Conservation (phyloP, 2,888 invertebrate species). For the Xestia xanthographa region DNA sequence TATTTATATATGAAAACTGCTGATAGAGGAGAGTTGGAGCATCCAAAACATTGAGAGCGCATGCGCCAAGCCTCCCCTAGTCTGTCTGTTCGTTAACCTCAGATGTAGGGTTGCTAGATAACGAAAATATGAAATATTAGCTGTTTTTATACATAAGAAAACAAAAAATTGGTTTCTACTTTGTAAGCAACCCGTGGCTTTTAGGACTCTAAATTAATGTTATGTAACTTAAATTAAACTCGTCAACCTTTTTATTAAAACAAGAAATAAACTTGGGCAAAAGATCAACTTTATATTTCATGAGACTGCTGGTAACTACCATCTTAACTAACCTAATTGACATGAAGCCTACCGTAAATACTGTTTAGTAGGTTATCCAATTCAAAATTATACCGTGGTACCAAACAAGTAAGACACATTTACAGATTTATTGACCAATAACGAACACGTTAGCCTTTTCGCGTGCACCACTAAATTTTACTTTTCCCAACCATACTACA, state of each 20-base stretch:
- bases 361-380: background rate
- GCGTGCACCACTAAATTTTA: background rate
- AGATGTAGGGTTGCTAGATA: conserved; percentile 50
- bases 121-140: conserved; percentile 15
- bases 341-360: conserved; percentile 17
- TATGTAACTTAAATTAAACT: background rate
- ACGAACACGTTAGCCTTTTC: conserved; percentile 11
- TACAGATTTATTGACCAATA: background rate
- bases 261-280: background rate
- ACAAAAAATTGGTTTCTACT: background rate
- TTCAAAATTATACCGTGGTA: conserved; percentile 6
- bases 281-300: conserved; percentile 6
- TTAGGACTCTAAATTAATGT: background rate
- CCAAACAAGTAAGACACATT: background rate
- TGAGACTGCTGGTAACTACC: conserved; percentile 5
- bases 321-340: conserved; percentile 18
- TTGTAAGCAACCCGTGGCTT: background rate
- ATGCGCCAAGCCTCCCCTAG: conserved; percentile 73
- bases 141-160: background rate
- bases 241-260: conserved; percentile 1
- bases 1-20: conserved; percentile 55
- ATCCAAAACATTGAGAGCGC: conserved; percentile 68
- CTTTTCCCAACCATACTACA: background rate
- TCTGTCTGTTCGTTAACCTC: conserved; percentile 77
- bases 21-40: conserved; percentile 55